A percentile compares a stretch with the other conserved stretches of the same genome.
Evolutionary conservation across 2,888 invertebrate species (phyloP).

Genomic region (Nycteola revayana): DNA sequence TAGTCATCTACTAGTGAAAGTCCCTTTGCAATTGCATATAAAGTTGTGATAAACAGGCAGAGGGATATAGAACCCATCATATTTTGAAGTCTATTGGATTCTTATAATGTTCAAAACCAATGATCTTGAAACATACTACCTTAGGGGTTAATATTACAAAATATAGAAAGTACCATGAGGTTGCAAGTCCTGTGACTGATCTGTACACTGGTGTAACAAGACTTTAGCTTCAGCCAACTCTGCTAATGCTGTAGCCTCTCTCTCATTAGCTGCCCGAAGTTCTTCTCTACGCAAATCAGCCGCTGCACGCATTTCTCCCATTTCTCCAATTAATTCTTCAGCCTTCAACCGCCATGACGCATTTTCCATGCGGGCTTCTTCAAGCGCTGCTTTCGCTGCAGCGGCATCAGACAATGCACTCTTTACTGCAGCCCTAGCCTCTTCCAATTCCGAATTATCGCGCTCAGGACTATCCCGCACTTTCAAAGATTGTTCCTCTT

Average conservation of each 20-base stretch:
- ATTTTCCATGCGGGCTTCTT: constrained; percentile 53
- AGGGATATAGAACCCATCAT: too few relatives aligned
- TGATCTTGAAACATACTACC: too few relatives aligned
- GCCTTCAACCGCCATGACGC: constrained; percentile 59
- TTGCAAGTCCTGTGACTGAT: constrained; percentile 52
- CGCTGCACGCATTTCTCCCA: constrained; percentile 57
- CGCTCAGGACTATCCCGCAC: constrained; percentile 54
- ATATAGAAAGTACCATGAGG: constrained; percentile 68
- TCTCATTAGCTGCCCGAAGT: constrained; percentile 53
- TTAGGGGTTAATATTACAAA: too few relatives aligned
- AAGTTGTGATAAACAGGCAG: too few relatives aligned
- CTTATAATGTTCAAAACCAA: too few relatives aligned
- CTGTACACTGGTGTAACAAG: constrained; percentile 60
- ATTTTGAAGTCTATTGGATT: too few relatives aligned
- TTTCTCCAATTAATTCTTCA: constrained; percentile 57
- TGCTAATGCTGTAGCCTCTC: constrained; percentile 60
- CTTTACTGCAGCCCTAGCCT: constrained; percentile 48
- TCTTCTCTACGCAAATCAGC: constrained; percentile 64
- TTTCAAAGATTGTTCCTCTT: constrained; percentile 54
- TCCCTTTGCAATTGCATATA: too few relatives aligned
- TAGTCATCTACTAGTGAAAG: too few relatives aligned
- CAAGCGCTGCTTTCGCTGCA: constrained; percentile 52
- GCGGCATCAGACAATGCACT: constrained; percentile 53
- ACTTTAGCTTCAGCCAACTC: constrained; percentile 66
- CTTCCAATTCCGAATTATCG: constrained; percentile 63